Evolutionary conservation across 2,113 vertebrate species (phyloP).

Genomic region (Puffinus mauretanicus): DNA sequence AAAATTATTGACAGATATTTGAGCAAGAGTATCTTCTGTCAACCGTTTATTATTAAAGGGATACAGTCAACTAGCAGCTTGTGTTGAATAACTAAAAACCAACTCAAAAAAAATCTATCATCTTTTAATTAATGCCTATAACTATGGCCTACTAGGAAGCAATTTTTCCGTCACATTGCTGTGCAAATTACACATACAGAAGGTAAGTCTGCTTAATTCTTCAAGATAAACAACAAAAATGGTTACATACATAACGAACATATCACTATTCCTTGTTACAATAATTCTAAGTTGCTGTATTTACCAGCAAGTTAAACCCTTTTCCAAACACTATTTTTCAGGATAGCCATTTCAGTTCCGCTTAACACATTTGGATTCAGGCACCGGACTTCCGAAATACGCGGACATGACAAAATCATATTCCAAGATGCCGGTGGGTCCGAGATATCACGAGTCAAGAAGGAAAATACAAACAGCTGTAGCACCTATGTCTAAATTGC

Average conservation of each 20-base stretch:
- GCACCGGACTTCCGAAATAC: background rate
- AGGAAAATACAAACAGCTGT: background rate
- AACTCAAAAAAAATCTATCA: background rate
- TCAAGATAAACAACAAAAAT: background rate
- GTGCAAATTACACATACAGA: background rate
- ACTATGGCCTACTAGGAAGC: background rate
- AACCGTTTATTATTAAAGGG: background rate
- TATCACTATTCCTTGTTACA: background rate
- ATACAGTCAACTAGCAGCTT: background rate
- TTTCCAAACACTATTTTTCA: background rate
- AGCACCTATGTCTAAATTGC: background rate
- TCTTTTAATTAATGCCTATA: background rate
- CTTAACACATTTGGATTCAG: background rate
- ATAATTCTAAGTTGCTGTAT: background rate
- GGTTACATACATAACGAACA: background rate
- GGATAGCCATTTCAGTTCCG: background rate
- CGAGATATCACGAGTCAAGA: background rate
- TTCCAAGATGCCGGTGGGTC: background rate
- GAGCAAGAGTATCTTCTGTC: background rate
- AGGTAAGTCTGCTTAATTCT: background rate
- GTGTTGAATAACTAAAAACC: background rate
- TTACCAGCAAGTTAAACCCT: background rate
- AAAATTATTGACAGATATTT: background rate
- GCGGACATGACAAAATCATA: background rate
- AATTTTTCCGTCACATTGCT: background rate